phyloP scores from a whole-genome alignment of 1,140 invertebrate genomes.

The Pogonomyrmex barbatus region DNA sequence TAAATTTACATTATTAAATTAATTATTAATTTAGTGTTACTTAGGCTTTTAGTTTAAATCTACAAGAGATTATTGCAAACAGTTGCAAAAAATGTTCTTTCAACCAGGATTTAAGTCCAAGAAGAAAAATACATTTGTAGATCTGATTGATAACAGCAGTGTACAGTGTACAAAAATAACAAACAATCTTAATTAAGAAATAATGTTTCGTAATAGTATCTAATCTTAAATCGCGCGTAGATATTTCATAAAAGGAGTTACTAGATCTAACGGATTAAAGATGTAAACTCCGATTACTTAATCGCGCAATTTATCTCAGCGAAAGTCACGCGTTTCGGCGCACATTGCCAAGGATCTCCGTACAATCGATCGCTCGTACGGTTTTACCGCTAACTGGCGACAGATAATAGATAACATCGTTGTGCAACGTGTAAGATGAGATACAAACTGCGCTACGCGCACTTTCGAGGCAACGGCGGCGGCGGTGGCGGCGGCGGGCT shows the following conservation, averaged over 20 bases:
- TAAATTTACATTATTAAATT: no score
- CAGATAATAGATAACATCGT: conserved; percentile 20
- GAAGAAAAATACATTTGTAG: no score
- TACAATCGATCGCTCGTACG: background rate
- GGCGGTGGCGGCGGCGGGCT: conserved; percentile 20
- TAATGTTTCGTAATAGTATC: background rate
- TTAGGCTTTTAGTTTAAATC: no score
- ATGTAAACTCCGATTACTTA: background rate
- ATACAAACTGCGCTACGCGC: conserved; percentile 42
- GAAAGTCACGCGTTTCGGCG: conserved; percentile 8
- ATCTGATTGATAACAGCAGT: no score
- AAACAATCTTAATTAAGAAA: background rate
- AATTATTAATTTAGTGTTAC: no score
- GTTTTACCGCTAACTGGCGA: background rate
- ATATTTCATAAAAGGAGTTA: background rate
- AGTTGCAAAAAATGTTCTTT: no score
- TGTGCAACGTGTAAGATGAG: background rate
- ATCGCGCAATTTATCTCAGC: background rate
- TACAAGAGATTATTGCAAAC: no score
- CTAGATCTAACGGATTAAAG: background rate
- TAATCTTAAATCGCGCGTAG: background rate
- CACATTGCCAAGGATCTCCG: background rate
- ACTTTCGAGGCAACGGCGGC: conserved; percentile 40
- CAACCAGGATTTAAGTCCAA: no score
- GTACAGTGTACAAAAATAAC: background rate